A percentile compares a stretch with the other conserved stretches of the same genome.
Evolutionary conservation across 2,797 vertebrate species (phyloP).

Genomic region (Toxotes lorentzi): DNA sequence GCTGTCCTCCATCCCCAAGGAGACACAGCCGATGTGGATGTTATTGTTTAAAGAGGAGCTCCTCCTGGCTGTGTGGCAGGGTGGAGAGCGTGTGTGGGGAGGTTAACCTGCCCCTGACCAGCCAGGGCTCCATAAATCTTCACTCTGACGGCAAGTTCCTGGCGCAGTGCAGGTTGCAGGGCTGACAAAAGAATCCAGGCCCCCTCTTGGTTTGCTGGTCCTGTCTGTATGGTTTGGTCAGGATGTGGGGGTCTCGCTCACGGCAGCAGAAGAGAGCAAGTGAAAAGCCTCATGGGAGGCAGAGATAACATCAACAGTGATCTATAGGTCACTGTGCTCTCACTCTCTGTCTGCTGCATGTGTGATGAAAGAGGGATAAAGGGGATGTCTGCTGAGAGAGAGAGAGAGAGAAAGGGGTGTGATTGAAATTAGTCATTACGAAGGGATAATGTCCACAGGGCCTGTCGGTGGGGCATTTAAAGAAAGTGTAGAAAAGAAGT

Average conservation of each 20-base stretch:
- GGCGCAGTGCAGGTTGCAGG: slow-evolving; percentile 88
- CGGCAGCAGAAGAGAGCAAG: slow-evolving; percentile 84
- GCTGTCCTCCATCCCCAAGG: slow-evolving; percentile 61
- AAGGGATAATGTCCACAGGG: slow-evolving; percentile 43
- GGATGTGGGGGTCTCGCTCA: slow-evolving; percentile 87
- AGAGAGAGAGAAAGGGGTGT: slow-evolving; percentile 10
- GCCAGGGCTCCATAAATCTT: slow-evolving; percentile 93
- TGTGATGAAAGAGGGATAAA: slow-evolving; percentile 41
- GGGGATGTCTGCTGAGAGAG: slow-evolving; percentile 32
- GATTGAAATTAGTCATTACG: slow-evolving; percentile 30
- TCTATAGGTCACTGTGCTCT: slow-evolving; percentile 84
- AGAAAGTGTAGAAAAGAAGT: slow-evolving; percentile 41
- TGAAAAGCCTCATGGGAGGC: slow-evolving; percentile 86
- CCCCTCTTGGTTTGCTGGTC: slow-evolving; percentile 38
- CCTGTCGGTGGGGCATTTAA: not conserved
- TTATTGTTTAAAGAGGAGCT: slow-evolving; percentile 93
- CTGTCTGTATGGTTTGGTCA: slow-evolving; percentile 80
- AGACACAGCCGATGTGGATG: slow-evolving; percentile 85
- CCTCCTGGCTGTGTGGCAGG: slow-evolving; percentile 87
- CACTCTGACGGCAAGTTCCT: slow-evolving; percentile 90
- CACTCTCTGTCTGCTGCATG: slow-evolving; percentile 66
- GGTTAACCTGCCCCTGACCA: slow-evolving; percentile 84
- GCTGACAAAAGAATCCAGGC: slow-evolving; percentile 88
- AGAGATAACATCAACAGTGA: slow-evolving; percentile 93
- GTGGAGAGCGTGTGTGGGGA: slow-evolving; percentile 61